phyloP scores from a whole-genome alignment of 1,140 invertebrate genomes.

The Leguminivora glycinivorella region DNA sequence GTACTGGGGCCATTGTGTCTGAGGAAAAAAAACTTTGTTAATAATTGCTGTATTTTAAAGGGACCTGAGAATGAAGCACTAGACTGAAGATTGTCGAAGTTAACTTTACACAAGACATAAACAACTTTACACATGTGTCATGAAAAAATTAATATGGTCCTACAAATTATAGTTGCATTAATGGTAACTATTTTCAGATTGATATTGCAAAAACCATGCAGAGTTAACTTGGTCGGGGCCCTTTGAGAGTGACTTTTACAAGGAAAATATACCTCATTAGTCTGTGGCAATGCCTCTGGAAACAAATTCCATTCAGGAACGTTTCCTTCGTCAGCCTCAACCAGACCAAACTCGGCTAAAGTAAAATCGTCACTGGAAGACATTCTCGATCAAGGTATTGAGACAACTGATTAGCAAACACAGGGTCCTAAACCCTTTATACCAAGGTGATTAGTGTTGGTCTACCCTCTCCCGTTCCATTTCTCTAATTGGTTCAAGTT shows the following conservation, averaged over 20 bases:
- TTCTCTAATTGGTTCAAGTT: neutral
- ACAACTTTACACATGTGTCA: too few species aligned
- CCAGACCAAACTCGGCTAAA: neutral
- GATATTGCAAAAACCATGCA: too few species aligned
- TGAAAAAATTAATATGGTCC: too few species aligned
- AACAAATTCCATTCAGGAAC: neutral
- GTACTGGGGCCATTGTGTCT: neutral
- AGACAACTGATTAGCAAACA: slow-evolving; percentile 3
- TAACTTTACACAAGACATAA: too few species aligned
- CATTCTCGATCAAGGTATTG: slow-evolving; percentile 3
- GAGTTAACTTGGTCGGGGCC: too few species aligned
- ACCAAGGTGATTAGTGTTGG: slow-evolving; percentile 1
- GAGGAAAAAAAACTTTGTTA: neutral
- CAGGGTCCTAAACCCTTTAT: neutral
- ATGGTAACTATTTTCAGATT: too few species aligned
- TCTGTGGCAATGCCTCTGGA: neutral
- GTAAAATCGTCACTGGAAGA: neutral
- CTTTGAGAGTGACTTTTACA: neutral
- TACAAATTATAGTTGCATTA: too few species aligned
- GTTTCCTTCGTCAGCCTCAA: neutral
- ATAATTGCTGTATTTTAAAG: neutral
- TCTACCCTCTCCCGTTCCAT: neutral
- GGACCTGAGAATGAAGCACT: neutral
- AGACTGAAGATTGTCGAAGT: too few species aligned
- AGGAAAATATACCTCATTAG: neutral